Percentiles rank a stretch among this genome's conserved stretches.
These are phyloP conservation scores for Neodiprion pinetum DNA, from an alignment of 1,140 invertebrate species.

Conservation along the genomic window DNA sequence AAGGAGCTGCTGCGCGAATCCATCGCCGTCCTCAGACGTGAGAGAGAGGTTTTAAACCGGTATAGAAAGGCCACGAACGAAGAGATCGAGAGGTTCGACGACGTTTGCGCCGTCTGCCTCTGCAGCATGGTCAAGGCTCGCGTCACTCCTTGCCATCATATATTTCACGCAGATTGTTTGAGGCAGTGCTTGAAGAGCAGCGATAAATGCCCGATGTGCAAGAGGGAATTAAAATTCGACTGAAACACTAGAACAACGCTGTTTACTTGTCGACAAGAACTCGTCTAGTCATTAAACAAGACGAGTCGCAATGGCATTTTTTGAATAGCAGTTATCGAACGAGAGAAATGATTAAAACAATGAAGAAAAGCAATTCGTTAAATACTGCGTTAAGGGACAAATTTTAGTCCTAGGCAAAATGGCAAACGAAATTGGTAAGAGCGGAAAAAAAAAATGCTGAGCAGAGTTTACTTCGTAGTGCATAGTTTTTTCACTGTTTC, in stretches of 20 bases:
- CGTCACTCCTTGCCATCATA: constrained; percentile 78
- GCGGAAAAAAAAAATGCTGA: too few relatives aligned
- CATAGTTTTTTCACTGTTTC: too few relatives aligned
- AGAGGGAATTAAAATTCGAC: constrained; percentile 62
- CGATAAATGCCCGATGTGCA: constrained; percentile 76
- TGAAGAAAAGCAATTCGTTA: too few relatives aligned
- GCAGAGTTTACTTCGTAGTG: too few relatives aligned
- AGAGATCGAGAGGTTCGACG: constrained; percentile 73
- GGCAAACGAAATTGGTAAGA: too few relatives aligned
- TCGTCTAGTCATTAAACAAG: too few relatives aligned
- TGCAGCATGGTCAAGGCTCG: constrained; percentile 72
- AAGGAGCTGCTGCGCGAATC: constrained; percentile 68
- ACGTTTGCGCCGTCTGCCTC: constrained; percentile 79
- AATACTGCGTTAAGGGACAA: too few relatives aligned
- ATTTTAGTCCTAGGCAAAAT: too few relatives aligned
- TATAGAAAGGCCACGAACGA: constrained; percentile 71
- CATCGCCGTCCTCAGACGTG: constrained; percentile 63
- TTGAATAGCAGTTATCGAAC: too few relatives aligned
- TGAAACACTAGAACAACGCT: constrained; percentile 18
- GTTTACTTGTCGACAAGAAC: neutral
- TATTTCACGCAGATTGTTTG: constrained; percentile 79
- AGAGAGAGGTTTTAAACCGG: constrained; percentile 66
- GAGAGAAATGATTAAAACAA: too few relatives aligned
- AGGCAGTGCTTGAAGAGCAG: constrained; percentile 73
- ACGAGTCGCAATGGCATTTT: too few relatives aligned